Conservation (phyloP, 1,140 invertebrate species). For the Patella vulgata region DNA sequence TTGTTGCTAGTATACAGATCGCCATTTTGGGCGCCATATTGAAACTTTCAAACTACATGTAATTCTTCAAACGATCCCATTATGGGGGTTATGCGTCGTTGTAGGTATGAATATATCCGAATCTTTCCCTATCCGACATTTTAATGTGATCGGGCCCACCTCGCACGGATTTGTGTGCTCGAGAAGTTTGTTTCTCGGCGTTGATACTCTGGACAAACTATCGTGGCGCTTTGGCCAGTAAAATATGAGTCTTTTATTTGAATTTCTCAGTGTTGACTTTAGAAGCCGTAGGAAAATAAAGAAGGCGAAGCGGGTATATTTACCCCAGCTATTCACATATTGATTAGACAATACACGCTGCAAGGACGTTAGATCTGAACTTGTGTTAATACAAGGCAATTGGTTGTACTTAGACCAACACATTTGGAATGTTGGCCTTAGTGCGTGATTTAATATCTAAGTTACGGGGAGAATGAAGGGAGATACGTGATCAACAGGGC, state of each 20-base stretch:
- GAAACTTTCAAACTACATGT: no score
- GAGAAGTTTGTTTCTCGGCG: neutral
- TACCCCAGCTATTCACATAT: constrained; percentile 32
- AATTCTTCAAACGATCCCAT: no score
- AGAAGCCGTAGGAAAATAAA: constrained; percentile 37
- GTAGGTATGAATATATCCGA: no score
- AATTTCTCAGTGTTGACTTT: constrained; percentile 42
- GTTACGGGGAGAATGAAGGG: neutral
- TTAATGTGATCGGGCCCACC: no score
- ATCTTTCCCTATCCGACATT: no score
- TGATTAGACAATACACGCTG: constrained; percentile 31
- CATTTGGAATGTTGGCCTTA: constrained; percentile 12
- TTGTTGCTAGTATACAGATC: no score
- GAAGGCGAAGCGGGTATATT: constrained; percentile 32
- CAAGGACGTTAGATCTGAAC: constrained; percentile 2
- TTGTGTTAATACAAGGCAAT: constrained; percentile 10
- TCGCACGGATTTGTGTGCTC: no score
- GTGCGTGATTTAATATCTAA: constrained; percentile 10
- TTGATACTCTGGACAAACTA: constrained; percentile 20
- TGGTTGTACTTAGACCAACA: constrained; percentile 10
- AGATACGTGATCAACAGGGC: constrained; percentile 5
- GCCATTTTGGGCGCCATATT: no score
- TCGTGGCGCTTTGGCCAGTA: constrained; percentile 28
- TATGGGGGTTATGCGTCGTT: no score
- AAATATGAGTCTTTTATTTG: constrained; percentile 48